Evolutionary conservation across 2,888 invertebrate genomes (phyloP).

Genomic region (Diarsia mendica): DNA sequence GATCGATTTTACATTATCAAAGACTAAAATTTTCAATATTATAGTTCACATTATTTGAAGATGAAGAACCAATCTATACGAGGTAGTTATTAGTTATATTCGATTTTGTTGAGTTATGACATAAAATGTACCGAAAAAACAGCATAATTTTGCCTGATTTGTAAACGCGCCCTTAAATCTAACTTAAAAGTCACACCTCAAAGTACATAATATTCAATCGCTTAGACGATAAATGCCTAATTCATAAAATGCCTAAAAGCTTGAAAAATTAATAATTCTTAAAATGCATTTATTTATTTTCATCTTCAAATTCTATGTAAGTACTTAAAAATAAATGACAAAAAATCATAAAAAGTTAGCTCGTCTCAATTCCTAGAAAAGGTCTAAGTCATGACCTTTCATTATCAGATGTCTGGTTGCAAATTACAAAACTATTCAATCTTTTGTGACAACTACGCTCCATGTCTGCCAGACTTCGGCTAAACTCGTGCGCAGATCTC

Average conservation of each 20-base stretch:
- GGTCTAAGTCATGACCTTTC: slow-evolving; percentile 52
- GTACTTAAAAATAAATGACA: background rate
- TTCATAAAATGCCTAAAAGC: too few species aligned
- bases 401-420: slow-evolving; percentile 66
- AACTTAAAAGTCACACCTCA: background rate
- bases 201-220: background rate
- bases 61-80: too few species aligned
- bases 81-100: too few species aligned
- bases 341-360: background rate
- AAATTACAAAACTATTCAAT: slow-evolving; percentile 63
- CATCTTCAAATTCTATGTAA: background rate
- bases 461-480: slow-evolving; percentile 44
- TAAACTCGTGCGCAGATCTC: slow-evolving; percentile 27
- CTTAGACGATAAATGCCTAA: too few species aligned
- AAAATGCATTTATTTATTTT: background rate
- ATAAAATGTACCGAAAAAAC: too few species aligned
- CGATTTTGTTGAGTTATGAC: too few species aligned
- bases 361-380: slow-evolving; percentile 52
- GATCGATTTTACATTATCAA: too few species aligned
- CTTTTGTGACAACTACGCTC: slow-evolving; percentile 52
- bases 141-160: too few species aligned
- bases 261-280: too few species aligned
- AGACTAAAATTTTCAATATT: too few species aligned
- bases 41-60: too few species aligned
- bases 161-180: too few species aligned